These are phyloP conservation scores for Euphysa ruthae DNA, from an alignment of 30 jellyfish, hydroid and myxozoan genomes.

Conservation along the genomic window DNA sequence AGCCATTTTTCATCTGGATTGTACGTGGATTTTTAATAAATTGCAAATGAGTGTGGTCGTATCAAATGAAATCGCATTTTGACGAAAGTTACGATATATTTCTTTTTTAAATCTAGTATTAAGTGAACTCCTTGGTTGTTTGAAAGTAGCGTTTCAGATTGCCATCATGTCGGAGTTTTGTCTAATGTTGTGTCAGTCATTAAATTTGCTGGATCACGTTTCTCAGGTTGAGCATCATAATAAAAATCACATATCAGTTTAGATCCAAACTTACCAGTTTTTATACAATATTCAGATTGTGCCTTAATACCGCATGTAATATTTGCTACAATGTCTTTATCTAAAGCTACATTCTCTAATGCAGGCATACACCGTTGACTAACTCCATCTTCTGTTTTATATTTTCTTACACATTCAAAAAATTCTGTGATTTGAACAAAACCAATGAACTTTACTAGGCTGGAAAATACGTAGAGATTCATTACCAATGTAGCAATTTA, in stretches of 20 bases:
- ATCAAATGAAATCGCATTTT: conserved; percentile 81
- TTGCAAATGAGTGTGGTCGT: conserved; percentile 87
- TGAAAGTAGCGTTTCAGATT: conserved; percentile 68
- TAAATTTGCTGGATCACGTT: conserved; percentile 70
- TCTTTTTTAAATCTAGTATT: conserved; percentile 68
- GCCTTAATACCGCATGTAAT: conserved; percentile 76
- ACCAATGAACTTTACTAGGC: no score
- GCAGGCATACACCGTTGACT: conserved; percentile 96
- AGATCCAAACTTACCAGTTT: conserved; percentile 74
- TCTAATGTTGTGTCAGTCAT: conserved; percentile 70
- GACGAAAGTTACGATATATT: conserved; percentile 63
- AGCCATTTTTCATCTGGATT: conserved; percentile 60
- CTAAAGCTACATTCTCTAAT: conserved; percentile 83
- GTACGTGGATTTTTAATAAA: conserved; percentile 65
- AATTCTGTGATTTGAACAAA: no score
- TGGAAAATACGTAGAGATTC: no score
- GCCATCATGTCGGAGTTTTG: conserved; percentile 90
- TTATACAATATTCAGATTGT: conserved; percentile 67
- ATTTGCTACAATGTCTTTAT: conserved; percentile 57
- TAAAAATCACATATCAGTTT: conserved; percentile 61
- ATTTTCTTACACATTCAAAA: conserved; percentile 64
- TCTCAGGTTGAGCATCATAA: conserved; percentile 35
- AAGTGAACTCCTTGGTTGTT: conserved; percentile 70
- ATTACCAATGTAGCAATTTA: no score
- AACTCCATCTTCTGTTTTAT: conserved; percentile 67